phyloP scores from a whole-genome alignment of 2,888 invertebrate species.

The Xestia c-nigrum region DNA sequence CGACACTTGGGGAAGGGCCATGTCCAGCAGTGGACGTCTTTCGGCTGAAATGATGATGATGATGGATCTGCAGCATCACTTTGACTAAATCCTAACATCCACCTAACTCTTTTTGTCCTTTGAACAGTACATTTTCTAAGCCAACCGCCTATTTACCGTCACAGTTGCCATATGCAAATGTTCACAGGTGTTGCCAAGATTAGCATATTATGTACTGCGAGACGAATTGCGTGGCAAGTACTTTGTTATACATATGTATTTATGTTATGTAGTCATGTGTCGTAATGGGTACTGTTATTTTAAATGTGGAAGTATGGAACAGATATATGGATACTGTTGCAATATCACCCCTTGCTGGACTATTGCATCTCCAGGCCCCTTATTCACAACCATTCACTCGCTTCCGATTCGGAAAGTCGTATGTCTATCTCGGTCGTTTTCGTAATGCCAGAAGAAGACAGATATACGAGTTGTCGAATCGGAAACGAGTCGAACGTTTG shows the following conservation, averaged over 20 bases:
- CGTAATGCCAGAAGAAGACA: too few species aligned
- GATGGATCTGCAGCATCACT: background rate
- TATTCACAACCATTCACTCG: too few species aligned
- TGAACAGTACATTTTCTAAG: constrained; percentile 27
- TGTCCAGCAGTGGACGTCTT: too few species aligned
- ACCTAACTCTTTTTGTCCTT: constrained; percentile 6
- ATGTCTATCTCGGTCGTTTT: too few species aligned
- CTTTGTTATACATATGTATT: constrained; percentile 50
- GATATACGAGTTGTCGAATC: too few species aligned
- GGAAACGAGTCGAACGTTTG: too few species aligned
- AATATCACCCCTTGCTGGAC: background rate
- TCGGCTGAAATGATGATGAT: too few species aligned
- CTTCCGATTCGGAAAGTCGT: too few species aligned
- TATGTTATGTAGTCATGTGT: constrained; percentile 44
- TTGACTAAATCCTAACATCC: background rate
- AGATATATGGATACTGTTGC: background rate
- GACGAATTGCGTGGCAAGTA: constrained; percentile 56
- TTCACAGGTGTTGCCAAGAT: constrained; percentile 71
- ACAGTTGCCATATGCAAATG: constrained; percentile 65
- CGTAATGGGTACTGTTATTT: constrained; percentile 43
- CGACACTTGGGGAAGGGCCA: too few species aligned
- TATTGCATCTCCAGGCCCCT: background rate
- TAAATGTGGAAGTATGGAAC: constrained; percentile 10
- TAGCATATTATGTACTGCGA: constrained; percentile 68
- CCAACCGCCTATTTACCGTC: constrained; percentile 41